A percentile compares a stretch with the other conserved stretches of the same genome.
phyloP scores from a whole-genome alignment of 2,797 vertebrate species.

The Rhinella marina region DNA sequence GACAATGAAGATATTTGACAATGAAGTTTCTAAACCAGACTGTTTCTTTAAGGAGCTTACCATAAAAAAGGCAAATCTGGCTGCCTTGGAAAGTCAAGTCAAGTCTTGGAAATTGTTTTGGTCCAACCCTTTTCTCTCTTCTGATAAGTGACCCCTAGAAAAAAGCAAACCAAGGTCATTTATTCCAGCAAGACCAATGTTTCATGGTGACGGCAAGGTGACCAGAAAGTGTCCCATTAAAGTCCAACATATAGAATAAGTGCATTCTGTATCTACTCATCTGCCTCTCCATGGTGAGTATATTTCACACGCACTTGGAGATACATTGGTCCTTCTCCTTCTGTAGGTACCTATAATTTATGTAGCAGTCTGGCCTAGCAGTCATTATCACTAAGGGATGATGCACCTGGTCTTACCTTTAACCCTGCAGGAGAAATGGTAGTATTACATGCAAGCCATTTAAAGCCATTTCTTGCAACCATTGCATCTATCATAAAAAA shows the following conservation, averaged over 20 bases:
- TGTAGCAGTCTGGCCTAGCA: not conserved
- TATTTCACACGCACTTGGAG: not conserved
- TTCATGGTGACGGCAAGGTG: conserved; percentile 25
- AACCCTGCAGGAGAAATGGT: no score
- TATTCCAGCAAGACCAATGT: not conserved
- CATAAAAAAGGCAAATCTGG: conserved; percentile 12
- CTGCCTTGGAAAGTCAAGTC: not conserved
- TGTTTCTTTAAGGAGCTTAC: not conserved
- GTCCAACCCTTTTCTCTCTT: not conserved
- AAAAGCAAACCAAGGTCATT: conserved; percentile 18
- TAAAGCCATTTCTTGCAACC: no score
- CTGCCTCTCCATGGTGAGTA: not conserved
- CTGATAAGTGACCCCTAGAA: conserved; percentile 26
- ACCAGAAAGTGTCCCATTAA: conserved; percentile 21
- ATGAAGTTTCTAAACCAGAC: no score
- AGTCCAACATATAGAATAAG: not conserved
- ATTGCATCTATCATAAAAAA: no score
- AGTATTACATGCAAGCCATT: no score
- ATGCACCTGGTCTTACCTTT: no score
- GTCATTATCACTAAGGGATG: no score
- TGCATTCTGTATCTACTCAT: not conserved
- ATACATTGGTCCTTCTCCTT: not conserved
- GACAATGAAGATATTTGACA: no score
- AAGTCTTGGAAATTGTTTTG: not conserved
- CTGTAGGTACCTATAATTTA: not conserved